Evolutionary conservation across 30 jellyfish, hydroid and myxozoan genomes (phyloP).

Genomic region (Aurelia aurita complex sp. Pacific): DNA sequence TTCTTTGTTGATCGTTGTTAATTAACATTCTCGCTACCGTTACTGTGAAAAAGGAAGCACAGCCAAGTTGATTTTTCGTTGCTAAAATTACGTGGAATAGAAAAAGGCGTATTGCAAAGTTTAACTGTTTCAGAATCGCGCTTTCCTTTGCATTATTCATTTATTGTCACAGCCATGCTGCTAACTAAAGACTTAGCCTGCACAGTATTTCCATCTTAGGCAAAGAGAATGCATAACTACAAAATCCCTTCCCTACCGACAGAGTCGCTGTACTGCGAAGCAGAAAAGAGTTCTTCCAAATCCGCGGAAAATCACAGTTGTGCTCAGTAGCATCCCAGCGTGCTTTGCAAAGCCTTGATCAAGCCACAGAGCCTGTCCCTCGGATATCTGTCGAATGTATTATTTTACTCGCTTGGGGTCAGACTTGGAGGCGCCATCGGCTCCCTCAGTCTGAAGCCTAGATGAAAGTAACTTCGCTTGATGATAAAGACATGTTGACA

Average conservation of each 20-base stretch:
- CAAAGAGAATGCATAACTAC: constrained; percentile 17
- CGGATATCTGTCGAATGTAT: constrained; percentile 48
- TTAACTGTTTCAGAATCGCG: too few relatives aligned
- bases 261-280: too few relatives aligned
- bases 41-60: too few relatives aligned
- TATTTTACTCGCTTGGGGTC: constrained; percentile 76
- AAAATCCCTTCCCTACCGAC: constrained; percentile 1
- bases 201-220: neutral
- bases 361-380: constrained; percentile 46
- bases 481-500: constrained; percentile 73
- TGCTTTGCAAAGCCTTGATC: constrained; percentile 56
- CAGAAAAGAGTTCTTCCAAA: neutral
- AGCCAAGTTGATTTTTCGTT: too few relatives aligned
- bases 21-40: too few relatives aligned
- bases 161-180: constrained; percentile 9
- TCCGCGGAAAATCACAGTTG: constrained; percentile 23
- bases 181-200: neutral
- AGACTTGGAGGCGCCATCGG: constrained; percentile 92
- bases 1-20: too few relatives aligned
- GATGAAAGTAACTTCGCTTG: constrained; percentile 67
- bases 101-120: too few relatives aligned
- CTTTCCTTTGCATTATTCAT: neutral
- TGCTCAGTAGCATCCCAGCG: constrained; percentile 49
- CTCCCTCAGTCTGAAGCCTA: constrained; percentile 73
- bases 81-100: too few relatives aligned